Evolutionary conservation across 2,113 vertebrate species (phyloP), one percentile per base, ranked within the genome.

Genomic region (Elephas maximus): DNA sequence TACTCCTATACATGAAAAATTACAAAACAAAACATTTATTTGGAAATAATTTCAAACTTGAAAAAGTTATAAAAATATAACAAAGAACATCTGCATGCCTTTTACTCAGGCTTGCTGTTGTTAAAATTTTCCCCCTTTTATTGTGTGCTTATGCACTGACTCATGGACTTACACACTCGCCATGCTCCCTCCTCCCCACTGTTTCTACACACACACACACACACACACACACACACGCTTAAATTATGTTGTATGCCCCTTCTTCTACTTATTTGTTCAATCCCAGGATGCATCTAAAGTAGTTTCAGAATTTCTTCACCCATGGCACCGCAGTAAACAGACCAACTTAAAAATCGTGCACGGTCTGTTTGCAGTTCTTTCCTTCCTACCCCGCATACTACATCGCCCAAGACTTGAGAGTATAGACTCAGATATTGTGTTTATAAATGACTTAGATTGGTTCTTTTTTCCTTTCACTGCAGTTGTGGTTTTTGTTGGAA

Each of bases 41-140:
- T 93, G 37, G 8, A 71, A 90, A 63, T 76, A 77, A 51, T 78
- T 96, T 95, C 77, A 81, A 95, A 80, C 8, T 69, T 48, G 3
- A 83, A 83, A 45, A 83, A 91, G 15, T 80, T 82, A 81, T 41
- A 95, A 93, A 92, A 85, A 90, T 81, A 85, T 62, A 73, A 26
- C 51, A 79, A 63, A 89, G 9, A 60, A 48, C 14, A 71, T 65
- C 62, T 74, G 20, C 45, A 28, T 23, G 33, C 30, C 20, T 21
- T 67, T 74, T 12, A 17, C 53, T 17, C 53, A 62, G 76, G n/a
- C 10, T 79, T 9, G 53, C 14, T 44, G 8, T 65, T 69, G 41
- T 82, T 82, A 94, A 78, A 63, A 12, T 67, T 86, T 90, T 53
- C 48, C 57, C 37, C 45, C 15, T 0, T 88, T 88, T 95, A 23